Percentiles rank a stretch among this genome's conserved stretches.
Evolutionary conservation across 1,140 invertebrate genomes (phyloP).

Genomic region (Chymomyza costata): DNA sequence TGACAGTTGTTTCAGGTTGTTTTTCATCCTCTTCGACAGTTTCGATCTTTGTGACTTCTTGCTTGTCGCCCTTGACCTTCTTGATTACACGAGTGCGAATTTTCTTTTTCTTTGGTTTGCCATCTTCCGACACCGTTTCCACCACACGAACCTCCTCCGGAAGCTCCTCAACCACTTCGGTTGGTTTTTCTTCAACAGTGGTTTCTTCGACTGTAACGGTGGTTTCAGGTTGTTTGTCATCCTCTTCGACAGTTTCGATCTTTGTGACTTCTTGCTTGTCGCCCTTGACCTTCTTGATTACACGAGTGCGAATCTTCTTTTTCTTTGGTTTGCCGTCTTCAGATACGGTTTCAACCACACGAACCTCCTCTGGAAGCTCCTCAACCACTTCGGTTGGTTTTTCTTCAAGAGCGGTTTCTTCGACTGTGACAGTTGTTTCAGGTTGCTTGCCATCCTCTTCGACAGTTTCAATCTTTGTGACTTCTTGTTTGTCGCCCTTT

Average conservation of each 20-base stretch:
- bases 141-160: slow-evolving; percentile 68
- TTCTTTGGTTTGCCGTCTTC: slow-evolving; percentile 50
- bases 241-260: slow-evolving; percentile 76
- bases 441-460: slow-evolving; percentile 76
- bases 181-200: slow-evolving; percentile 28
- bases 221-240: slow-evolving; percentile 53
- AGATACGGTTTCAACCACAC: slow-evolving; percentile 60
- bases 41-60: slow-evolving; percentile 76
- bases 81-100: slow-evolving; percentile 70
- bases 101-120: slow-evolving; percentile 39
- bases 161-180: slow-evolving; percentile 53
- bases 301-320: slow-evolving; percentile 57
- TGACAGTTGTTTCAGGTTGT: slow-evolving; percentile 62
- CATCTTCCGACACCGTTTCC: slow-evolving; percentile 49
- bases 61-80: slow-evolving; percentile 73
- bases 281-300: slow-evolving; percentile 73
- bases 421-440: slow-evolving; percentile 34
- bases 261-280: slow-evolving; percentile 75
- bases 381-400: slow-evolving; percentile 45
- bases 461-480: slow-evolving; percentile 76
- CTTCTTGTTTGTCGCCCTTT: slow-evolving; percentile 74
- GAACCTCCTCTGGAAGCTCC: slow-evolving; percentile 60
- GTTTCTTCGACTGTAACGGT: slow-evolving; percentile 34
- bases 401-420: slow-evolving; percentile 29
- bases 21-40: slow-evolving; percentile 76